Evolutionary conservation across 2,888 invertebrate genomes (phyloP), one percentile per base, ranked within the genome.

Genomic region (Eupeodes luniger): DNA sequence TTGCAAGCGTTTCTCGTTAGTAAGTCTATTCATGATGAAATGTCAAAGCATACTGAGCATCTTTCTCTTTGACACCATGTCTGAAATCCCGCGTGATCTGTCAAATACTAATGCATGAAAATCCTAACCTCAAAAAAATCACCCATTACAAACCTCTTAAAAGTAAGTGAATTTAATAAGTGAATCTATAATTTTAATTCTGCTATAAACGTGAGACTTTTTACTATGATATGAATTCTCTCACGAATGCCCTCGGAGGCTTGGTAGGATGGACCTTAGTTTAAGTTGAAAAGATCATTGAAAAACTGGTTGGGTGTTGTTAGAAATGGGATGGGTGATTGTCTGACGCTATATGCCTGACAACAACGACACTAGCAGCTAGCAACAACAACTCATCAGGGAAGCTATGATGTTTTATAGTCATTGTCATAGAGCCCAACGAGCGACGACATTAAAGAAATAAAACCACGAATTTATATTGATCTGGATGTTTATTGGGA

Each of bases 261-360:
- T 51, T 61, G 69, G 59, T 62, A 49, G 75, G 75, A 78, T 82
- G 77, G 76, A 74, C 67, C 78, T 44, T 19, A 62, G 55, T 47
- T 53, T 34, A 76, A 69, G 84, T 75, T 78, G 74, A 62, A 86
- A 76, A 85, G 81, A 81, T 85, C 81, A 57, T 75, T 53, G 49
- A 5, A 64, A 79, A 82, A 86, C 86, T 86, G 75, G 86, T 84
- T 80, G 75, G 79, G 69, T 84, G 75, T 62, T 75, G 61, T 59
- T 61, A 40, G 72, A 79, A 53, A 55, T 69, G 53, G 70, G 70
- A 72, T 72, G 70, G 57, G 57, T 57, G 57, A 44, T n/a, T 44
- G 27, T 80, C 49, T 62, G 40, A 64, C 40, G 77, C 2, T 40
- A 34, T 40, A 34, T 59, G 19, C 12, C 34, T 19, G 51, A 47